Percentiles rank a stretch among this genome's conserved stretches.
phyloP scores from a whole-genome alignment of 1,140 invertebrate species.

The Varroa destructor region DNA sequence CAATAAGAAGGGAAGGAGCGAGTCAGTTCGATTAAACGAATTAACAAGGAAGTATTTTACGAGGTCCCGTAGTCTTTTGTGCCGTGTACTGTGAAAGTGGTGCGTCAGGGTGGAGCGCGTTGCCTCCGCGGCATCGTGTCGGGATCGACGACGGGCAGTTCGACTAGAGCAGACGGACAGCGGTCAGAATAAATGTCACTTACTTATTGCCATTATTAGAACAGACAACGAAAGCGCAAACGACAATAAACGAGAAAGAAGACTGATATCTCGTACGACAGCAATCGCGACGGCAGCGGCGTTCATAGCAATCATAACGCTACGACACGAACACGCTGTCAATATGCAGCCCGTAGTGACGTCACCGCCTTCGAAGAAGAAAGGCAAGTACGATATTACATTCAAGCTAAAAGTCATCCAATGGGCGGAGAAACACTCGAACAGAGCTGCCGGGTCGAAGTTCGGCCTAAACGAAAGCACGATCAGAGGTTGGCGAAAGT shows the following conservation, averaged over 20 bases:
- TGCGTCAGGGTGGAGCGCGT: neutral
- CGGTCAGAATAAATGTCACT: neutral
- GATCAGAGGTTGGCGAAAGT: conserved; percentile 26
- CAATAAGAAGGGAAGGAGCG: too few relatives aligned
- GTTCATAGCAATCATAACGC: neutral
- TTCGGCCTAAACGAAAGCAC: conserved; percentile 23
- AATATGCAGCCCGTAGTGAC: conserved; percentile 16
- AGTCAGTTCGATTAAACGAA: too few relatives aligned
- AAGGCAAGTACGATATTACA: conserved; percentile 26
- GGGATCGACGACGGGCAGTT: neutral
- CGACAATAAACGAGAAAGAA: neutral
- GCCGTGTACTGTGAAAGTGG: neutral
- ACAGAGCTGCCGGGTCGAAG: conserved; percentile 18
- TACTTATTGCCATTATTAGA: neutral
- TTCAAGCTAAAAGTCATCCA: conserved; percentile 27
- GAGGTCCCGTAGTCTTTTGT: too few relatives aligned
- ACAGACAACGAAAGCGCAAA: neutral
- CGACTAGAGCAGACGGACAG: neutral
- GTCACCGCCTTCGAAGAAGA: conserved; percentile 27
- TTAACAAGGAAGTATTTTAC: too few relatives aligned
- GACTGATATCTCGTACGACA: neutral
- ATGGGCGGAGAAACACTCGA: conserved; percentile 24
- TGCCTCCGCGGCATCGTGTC: neutral
- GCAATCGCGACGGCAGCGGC: neutral
- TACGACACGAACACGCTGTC: neutral